phyloP scores from a whole-genome alignment of 2,113 vertebrate genomes.

The Cinclus cinclus region DNA sequence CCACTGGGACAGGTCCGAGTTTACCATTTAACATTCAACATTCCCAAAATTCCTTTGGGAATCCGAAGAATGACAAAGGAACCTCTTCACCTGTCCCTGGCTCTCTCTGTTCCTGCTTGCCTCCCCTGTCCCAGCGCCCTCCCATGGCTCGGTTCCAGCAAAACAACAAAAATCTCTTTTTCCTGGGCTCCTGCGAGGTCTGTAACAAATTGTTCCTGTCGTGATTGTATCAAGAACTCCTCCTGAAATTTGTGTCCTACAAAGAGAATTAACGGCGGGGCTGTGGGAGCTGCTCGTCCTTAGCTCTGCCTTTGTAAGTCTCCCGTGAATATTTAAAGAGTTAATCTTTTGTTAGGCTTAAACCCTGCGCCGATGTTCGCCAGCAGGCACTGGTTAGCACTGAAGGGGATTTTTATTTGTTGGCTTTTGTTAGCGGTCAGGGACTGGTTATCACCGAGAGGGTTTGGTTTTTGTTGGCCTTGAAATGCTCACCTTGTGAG shows the following conservation, averaged over 20 bases:
- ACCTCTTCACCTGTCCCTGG: neutral
- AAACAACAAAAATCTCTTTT: neutral
- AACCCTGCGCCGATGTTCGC: neutral
- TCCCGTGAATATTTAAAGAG: conserved; percentile 46
- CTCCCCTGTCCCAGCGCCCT: neutral
- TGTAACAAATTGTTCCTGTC: neutral
- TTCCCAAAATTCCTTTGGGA: neutral
- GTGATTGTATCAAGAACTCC: too few species aligned
- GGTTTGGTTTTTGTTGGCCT: neutral
- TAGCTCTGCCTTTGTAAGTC: neutral
- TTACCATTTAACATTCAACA: accelerated
- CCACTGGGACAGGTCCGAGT: neutral
- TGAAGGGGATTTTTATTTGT: neutral
- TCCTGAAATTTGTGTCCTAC: neutral
- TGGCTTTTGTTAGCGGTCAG: neutral
- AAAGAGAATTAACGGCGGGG: neutral
- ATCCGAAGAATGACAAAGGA: too few species aligned
- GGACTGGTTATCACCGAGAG: neutral
- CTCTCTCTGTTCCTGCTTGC: neutral
- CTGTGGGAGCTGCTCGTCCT: neutral
- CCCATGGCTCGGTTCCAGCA: accelerated
- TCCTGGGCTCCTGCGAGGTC: neutral
- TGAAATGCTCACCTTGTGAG: neutral
- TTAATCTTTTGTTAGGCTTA: conserved; percentile 16
- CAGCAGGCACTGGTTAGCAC: neutral